Evolutionary conservation across 2,797 vertebrate genomes (phyloP), one percentile per base, ranked within the genome.

Genomic region (Xyrichtys novacula): DNA sequence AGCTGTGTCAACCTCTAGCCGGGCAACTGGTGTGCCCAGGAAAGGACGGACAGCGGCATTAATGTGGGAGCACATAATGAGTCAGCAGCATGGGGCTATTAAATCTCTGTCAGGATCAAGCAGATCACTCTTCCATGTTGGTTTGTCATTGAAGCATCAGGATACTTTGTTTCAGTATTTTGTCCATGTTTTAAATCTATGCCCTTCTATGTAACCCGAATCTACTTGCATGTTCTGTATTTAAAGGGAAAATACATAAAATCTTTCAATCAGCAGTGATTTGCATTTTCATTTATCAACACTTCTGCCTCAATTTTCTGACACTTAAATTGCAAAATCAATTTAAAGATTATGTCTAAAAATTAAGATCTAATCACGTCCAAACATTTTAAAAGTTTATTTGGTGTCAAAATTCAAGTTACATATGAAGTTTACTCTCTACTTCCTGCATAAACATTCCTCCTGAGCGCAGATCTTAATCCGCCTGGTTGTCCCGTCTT

Each of bases 1-100:
- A 98, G 95, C 96, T 99, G 97, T 94, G 91, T 92, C 95, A 96
- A 95, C 95, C 95, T 94, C 94, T 78, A 77, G 68, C 69, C 71
- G 66, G 94, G 83, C 96, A 98, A 96, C 95, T 96, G 96, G 90
- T 65, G 85, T 84, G 87, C 75, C 88, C 84, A 87, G 74, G 62
- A 87, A 94, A 93, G 89, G 90, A 92, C 89, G 85, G 77, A 81
- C 76, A 57, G 71, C 31, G 83, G 87, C 85, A 90, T 91, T 86
- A 85, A 91, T 87, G 78, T 80, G 77, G 71, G 72, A 52, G 32
- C 80, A 69, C 61, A 20, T 83, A 80, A 90, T 90, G 90, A 91
- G 83, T 89, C 88, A 89, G 86, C 86, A 88, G 17, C 84, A 68
- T 11, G 48, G 52, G 48, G 34, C 57, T 7, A 40, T 56, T 60